Evolutionary conservation across 2,888 invertebrate genomes (phyloP), one percentile per base, ranked within the genome.

Genomic region (Drosophila sordidula): DNA sequence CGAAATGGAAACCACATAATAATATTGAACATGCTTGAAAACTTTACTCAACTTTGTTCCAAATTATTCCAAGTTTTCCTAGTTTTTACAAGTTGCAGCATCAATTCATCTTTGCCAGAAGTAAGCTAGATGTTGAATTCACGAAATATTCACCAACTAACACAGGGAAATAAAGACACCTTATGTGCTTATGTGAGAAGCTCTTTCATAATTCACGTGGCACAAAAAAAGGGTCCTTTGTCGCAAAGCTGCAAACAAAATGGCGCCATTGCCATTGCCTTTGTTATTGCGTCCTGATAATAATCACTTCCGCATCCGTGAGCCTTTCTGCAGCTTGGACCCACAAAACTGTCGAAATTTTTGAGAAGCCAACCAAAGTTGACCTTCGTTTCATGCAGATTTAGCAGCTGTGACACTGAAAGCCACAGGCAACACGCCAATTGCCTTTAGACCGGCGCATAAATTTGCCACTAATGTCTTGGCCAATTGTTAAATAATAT

Each of bases 351-450:
- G 51, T 29, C 29, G n/a, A 57, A 44, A 42, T 56, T 58, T 39
- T 12, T 29, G 34, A 46, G 51, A 61, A 39, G 36, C 18, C 49
- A 52, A 39, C 25, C 22, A 26, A 66, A 58, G 51, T 41, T 75
- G 65, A 71, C 85, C 85, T 71, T 70, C 70, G 62, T 81, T 68
- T 66, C 58, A 76, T 76, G 70, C 66, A 80, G 74, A 81, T 81
- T 71, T 58, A 46, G 52, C 69, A 58, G 50, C 67, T 70, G 63
- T 59, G 62, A 62, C 78, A 67, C 39, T 41, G 36, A 55, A 72
- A 58, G 55, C 58, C 57, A 41, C 6, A 22, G 55, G 18, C 57
- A 59, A 12, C 44, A 44, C 25, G 32, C 12, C 58, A 54, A 42
- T 69, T 62, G 34, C 55, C 45, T 14, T 44, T 52, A 39, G n/a